phyloP scores from a whole-genome alignment of 1,140 invertebrate species.

The Drosophila eugracilis region DNA sequence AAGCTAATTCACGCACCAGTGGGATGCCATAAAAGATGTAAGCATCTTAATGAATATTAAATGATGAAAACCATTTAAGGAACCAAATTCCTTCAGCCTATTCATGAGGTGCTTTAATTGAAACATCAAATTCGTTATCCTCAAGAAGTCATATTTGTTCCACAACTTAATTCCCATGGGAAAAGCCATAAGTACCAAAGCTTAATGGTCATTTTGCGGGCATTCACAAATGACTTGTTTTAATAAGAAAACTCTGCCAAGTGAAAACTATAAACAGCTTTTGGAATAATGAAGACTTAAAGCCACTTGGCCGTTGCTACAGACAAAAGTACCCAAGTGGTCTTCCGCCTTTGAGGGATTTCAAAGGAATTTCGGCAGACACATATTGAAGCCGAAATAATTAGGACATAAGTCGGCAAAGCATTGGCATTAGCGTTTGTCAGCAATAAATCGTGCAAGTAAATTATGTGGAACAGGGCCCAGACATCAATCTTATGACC shows the following conservation, averaged over 20 bases:
- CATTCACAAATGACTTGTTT: slow-evolving; percentile 34
- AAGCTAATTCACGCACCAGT: slow-evolving; percentile 49
- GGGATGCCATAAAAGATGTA: slow-evolving; percentile 38
- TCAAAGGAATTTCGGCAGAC: neutral
- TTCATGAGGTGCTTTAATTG: slow-evolving; percentile 4
- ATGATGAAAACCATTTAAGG: slow-evolving; percentile 25
- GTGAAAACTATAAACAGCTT: slow-evolving; percentile 59
- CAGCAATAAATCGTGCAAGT: slow-evolving; percentile 59
- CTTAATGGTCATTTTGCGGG: slow-evolving; percentile 25
- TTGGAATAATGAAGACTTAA: slow-evolving; percentile 1
- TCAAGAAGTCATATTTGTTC: neutral
- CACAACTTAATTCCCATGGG: neutral
- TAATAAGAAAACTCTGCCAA: slow-evolving; percentile 26
- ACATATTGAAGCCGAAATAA: slow-evolving; percentile 50
- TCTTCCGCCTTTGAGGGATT: neutral
- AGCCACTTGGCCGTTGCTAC: neutral
- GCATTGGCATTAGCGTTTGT: slow-evolving; percentile 54
- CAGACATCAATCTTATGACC: slow-evolving; percentile 62
- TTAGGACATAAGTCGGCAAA: slow-evolving; percentile 46
- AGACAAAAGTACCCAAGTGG: neutral
- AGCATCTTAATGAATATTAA: slow-evolving; percentile 42
- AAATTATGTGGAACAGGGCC: slow-evolving; percentile 56
- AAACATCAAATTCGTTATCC: neutral
- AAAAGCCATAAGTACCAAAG: neutral
- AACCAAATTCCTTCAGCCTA: slow-evolving; percentile 15